Conservation (phyloP, 2,888 invertebrate species). For the Electrophaes corylata region DNA sequence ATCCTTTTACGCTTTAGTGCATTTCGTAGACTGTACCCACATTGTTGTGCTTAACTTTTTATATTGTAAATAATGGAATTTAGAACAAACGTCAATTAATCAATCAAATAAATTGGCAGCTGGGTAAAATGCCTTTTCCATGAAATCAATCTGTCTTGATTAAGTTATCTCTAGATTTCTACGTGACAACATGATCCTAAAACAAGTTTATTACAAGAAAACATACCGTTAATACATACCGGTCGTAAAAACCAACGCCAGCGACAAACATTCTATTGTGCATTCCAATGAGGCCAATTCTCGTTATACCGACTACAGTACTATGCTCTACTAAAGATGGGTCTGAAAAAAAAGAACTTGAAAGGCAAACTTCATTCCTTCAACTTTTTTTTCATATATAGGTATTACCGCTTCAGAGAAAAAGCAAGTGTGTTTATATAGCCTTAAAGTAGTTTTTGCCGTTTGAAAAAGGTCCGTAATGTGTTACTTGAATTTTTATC, state of each 20-base stretch:
- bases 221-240: neutral
- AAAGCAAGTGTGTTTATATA: constrained; percentile 32
- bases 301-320: constrained; percentile 42
- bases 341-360: constrained; percentile 54
- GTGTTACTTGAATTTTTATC: constrained; percentile 21
- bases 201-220: no score
- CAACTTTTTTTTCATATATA: constrained; percentile 49
- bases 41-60: no score
- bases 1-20: no score
- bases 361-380: constrained; percentile 63
- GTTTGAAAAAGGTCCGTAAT: constrained; percentile 20
- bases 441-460: constrained; percentile 29
- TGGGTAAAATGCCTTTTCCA: neutral
- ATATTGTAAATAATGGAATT: no score
- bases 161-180: neutral
- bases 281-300: constrained; percentile 42
- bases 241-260: neutral
- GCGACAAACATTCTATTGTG: neutral
- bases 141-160: neutral
- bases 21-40: no score
- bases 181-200: neutral
- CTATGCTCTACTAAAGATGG: constrained; percentile 50
- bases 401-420: constrained; percentile 34
- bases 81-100: no score
- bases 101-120: no score